phyloP scores from a whole-genome alignment of 2,888 invertebrate genomes.

The Callosobruchus maculatus region DNA sequence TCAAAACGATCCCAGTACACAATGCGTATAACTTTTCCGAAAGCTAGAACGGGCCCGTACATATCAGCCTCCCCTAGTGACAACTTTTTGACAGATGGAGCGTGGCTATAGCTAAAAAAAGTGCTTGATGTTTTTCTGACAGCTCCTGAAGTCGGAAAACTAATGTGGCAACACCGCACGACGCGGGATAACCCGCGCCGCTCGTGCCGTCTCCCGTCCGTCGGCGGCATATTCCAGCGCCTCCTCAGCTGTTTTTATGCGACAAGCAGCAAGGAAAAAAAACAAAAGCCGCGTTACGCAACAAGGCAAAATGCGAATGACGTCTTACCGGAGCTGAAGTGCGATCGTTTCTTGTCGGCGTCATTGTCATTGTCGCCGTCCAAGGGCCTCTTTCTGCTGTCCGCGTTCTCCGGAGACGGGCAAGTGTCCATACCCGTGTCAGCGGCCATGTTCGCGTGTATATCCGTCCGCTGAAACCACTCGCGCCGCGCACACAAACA shows the following conservation, averaged over 20 bases:
- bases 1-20: no score
- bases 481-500: no score
- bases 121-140: no score
- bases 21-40: no score
- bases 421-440: conserved; percentile 92
- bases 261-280: conserved; percentile 3
- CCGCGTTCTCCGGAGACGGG: conserved; percentile 87
- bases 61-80: no score
- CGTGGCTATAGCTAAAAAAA: no score
- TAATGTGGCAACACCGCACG: conserved; percentile 3
- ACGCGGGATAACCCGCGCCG: conserved; percentile 16
- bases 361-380: conserved; percentile 86
- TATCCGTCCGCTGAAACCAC: background rate
- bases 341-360: conserved; percentile 84
- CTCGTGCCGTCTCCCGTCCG: conserved; percentile 14
- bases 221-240: conserved; percentile 15
- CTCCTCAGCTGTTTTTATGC: conserved; percentile 4
- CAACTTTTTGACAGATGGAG: no score
- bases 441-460: conserved; percentile 71
- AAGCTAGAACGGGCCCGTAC: no score
- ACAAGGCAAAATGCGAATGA: conserved; percentile 3
- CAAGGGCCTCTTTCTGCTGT: conserved; percentile 86
- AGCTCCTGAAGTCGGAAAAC: no score
- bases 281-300: conserved; percentile 9
- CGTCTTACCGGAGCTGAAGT: conserved; percentile 82